A percentile compares a stretch with the other conserved stretches of the same genome.
Evolutionary conservation across 2,888 invertebrate genomes (phyloP).

Genomic region (Theodoxus fluviatilis): DNA sequence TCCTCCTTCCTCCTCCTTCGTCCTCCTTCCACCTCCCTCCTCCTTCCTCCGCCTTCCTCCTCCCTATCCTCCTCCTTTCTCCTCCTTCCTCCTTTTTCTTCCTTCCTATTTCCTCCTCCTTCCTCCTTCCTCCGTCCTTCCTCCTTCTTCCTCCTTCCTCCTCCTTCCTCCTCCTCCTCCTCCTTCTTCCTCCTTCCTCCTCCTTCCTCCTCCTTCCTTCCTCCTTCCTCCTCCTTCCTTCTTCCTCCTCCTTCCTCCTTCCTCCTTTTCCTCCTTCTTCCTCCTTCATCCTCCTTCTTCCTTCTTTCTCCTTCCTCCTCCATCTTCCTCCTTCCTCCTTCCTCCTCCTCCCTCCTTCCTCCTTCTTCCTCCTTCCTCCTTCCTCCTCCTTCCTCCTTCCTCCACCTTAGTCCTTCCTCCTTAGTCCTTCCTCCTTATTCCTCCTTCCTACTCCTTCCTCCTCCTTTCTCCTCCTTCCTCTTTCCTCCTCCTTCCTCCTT

Average conservation of each 20-base stretch:
- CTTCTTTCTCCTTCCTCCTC: background rate
- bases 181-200: slow-evolving; percentile 29
- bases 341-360: background rate
- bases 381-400: background rate
- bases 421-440: slow-evolving; percentile 26
- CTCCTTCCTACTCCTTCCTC: slow-evolving; percentile 25
- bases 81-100: background rate
- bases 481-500: slow-evolving; percentile 24
- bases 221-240: slow-evolving; percentile 24
- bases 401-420: slow-evolving; percentile 17
- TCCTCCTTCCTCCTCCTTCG: background rate
- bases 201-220: slow-evolving; percentile 18
- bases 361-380: background rate
- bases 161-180: slow-evolving; percentile 25
- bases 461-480: slow-evolving; percentile 28
- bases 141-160: slow-evolving; percentile 25
- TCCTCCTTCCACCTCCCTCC: background rate
- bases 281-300: background rate
- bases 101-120: background rate
- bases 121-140: slow-evolving; percentile 20
- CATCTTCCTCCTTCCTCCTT: background rate
- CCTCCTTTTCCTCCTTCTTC: background rate
- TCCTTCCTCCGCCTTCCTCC: background rate
- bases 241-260: background rate
- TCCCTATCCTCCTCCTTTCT: background rate